These are phyloP conservation scores for Hemibagrus guttatus DNA, from an alignment of 2,797 vertebrate species.

Conservation along the genomic window DNA sequence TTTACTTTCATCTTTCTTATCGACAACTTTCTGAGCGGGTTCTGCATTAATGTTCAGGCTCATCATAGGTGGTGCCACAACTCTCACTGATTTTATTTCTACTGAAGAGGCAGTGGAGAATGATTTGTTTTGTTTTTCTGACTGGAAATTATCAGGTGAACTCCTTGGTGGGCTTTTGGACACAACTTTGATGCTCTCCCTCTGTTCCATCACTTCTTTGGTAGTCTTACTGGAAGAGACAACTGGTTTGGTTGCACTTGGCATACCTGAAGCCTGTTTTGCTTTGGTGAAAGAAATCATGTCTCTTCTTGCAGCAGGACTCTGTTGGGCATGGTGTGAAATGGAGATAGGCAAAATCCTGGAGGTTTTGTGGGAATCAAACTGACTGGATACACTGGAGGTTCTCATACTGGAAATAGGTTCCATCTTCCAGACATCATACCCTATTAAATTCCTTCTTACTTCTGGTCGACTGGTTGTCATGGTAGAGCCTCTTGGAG, in stretches of 20 bases:
- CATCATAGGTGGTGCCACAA: slow-evolving; percentile 64
- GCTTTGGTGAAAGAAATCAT: slow-evolving; percentile 78
- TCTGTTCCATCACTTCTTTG: slow-evolving; percentile 57
- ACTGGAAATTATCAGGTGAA: slow-evolving; percentile 2
- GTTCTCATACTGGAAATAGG: slow-evolving; percentile 67
- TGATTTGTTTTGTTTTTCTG: slow-evolving; percentile 39
- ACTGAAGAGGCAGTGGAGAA: slow-evolving; percentile 53
- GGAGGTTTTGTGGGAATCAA: slow-evolving; percentile 68
- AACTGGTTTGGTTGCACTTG: slow-evolving; percentile 48
- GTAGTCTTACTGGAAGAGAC: slow-evolving; percentile 47
- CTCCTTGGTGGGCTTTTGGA: slow-evolving; percentile 47
- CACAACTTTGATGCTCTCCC: slow-evolving; percentile 55
- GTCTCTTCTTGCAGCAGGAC: slow-evolving; percentile 75
- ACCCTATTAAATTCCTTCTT: slow-evolving; percentile 65
- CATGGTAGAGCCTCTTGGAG: slow-evolving; percentile 69
- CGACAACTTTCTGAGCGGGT: slow-evolving; percentile 23
- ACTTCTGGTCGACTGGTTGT: slow-evolving; percentile 69
- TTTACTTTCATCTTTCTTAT: slow-evolving; percentile 24
- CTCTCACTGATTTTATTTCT: slow-evolving; percentile 61
- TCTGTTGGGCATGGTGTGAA: slow-evolving; percentile 66
- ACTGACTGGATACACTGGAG: slow-evolving; percentile 60
- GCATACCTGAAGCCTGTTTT: slow-evolving; percentile 56
- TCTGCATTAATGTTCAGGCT: slow-evolving; percentile 44
- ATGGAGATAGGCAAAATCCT: slow-evolving; percentile 74
- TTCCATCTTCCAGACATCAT: slow-evolving; percentile 69